These are phyloP conservation scores for Aurelia sp. DNA, from an alignment of 30 jellyfish, hydroid and myxozoan species.

Conservation along the genomic window DNA sequence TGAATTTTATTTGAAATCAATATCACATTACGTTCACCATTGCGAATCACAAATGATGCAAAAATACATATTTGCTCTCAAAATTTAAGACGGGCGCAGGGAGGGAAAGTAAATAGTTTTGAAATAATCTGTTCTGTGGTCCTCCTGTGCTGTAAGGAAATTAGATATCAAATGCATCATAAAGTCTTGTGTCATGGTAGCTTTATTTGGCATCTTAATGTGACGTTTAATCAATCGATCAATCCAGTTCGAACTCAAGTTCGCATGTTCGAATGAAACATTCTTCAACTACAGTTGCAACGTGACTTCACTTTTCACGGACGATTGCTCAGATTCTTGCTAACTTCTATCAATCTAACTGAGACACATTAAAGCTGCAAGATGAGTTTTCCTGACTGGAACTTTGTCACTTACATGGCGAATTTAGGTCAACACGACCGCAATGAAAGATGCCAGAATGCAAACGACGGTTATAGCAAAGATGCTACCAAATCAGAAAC, in stretches of 20 bases:
- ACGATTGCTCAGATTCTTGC: neutral
- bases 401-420: conserved; percentile 34
- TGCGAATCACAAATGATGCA: no score
- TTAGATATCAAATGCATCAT: neutral
- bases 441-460: neutral
- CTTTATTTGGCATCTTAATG: neutral
- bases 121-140: no score
- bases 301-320: neutral
- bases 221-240: conserved; percentile 61
- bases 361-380: neutral
- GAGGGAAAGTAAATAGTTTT: no score
- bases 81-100: no score
- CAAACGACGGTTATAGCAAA: neutral
- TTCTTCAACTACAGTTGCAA: neutral
- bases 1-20: no score
- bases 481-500: neutral
- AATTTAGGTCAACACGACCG: conserved; percentile 2
- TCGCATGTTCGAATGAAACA: conserved; percentile 3
- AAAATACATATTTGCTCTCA: no score
- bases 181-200: neutral
- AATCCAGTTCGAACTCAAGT: neutral
- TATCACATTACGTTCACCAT: no score
- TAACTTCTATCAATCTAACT: neutral
- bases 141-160: no score
- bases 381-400: conserved; percentile 46